Conservation (phyloP, 2,797 vertebrate genomes). For the Sebastolobus altivelis region DNA sequence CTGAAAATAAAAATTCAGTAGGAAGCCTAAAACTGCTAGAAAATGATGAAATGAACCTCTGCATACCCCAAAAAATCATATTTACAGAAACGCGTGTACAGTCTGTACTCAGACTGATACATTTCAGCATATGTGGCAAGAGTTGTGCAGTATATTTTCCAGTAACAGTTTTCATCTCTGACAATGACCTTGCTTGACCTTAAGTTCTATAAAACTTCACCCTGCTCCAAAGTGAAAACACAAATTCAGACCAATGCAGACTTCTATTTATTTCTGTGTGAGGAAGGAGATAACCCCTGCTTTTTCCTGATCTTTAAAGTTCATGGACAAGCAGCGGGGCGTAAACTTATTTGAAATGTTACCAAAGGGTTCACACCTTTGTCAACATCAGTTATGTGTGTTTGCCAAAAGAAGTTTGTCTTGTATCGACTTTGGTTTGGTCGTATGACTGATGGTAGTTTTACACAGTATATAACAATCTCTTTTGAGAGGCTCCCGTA, state of each 20-base stretch:
- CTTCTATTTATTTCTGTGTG: neutral
- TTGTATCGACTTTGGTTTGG: neutral
- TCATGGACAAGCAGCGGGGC: neutral
- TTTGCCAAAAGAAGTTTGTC: neutral
- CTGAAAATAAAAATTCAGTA: neutral
- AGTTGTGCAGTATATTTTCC: neutral
- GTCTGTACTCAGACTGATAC: neutral
- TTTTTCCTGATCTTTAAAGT: neutral
- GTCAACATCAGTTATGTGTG: neutral
- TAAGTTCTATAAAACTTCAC: neutral
- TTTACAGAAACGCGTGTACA: neutral
- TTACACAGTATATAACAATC: neutral
- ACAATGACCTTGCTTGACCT: slow-evolving; percentile 1
- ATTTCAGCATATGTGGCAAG: neutral
- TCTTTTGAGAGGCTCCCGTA: neutral
- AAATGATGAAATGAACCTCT: neutral
- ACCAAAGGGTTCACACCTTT: neutral
- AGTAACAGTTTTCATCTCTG: neutral
- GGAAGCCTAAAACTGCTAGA: neutral
- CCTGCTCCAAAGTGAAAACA: neutral
- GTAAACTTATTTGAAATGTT: neutral
- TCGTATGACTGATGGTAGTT: neutral
- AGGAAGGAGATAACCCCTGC: neutral
- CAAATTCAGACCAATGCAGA: neutral
- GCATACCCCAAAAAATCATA: neutral